Conservation (phyloP, 2,797 vertebrate genomes). For the Melanotaenia nigrans region DNA sequence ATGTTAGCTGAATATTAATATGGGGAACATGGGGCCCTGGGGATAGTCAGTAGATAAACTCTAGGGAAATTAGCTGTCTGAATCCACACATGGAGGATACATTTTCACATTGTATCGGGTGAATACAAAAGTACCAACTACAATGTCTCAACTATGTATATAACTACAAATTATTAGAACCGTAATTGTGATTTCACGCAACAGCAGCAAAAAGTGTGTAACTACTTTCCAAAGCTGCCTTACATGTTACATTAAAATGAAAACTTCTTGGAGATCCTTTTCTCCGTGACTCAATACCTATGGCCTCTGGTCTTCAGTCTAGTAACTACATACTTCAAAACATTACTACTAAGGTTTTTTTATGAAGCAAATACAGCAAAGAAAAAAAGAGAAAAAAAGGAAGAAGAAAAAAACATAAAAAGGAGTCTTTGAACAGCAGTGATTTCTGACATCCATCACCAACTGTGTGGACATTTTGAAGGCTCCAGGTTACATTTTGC, state of each 20-base stretch:
- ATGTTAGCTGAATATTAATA: neutral
- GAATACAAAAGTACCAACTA: slow-evolving; percentile 25
- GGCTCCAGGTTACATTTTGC: slow-evolving; percentile 2
- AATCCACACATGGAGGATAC: neutral
- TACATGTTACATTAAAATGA: neutral
- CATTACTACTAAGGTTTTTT: slow-evolving; percentile 38
- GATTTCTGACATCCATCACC: slow-evolving; percentile 20
- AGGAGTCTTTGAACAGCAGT: slow-evolving; percentile 37
- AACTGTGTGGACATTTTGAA: slow-evolving; percentile 21
- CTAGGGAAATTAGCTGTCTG: neutral
- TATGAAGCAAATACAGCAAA: slow-evolving; percentile 21
- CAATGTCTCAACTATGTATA: neutral
- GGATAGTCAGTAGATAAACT: neutral
- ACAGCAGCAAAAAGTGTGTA: neutral
- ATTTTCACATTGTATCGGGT: slow-evolving; percentile 62
- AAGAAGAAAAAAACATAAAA: slow-evolving; percentile 9
- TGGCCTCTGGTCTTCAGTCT: slow-evolving; percentile 6
- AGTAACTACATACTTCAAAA: slow-evolving; percentile 26
- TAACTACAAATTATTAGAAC: neutral
- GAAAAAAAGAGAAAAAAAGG: slow-evolving; percentile 1
- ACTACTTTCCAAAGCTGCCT: neutral
- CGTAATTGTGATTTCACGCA: neutral
- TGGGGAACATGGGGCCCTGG: neutral
- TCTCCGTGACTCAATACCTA: slow-evolving; percentile 26
- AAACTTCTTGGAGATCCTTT: slow-evolving; percentile 7